phyloP scores from a whole-genome alignment of 35 echinoderm and acorn worm genomes.

The Nesometra sesokonis region DNA sequence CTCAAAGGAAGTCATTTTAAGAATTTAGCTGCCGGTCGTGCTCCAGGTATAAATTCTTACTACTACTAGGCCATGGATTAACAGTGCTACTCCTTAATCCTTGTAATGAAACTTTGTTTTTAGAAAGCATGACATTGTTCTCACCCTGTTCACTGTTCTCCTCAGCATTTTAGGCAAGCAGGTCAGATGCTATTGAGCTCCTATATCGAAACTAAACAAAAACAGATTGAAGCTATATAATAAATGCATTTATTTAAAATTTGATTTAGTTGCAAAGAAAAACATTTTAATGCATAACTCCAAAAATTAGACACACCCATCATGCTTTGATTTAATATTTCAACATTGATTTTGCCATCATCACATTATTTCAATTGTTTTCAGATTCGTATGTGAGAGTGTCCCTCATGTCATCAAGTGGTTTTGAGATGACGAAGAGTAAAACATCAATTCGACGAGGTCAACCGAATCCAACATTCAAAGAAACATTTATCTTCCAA shows the following conservation, averaged over 20 bases:
- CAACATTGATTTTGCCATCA: too few species aligned
- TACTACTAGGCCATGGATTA: too few species aligned
- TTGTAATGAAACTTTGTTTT: too few species aligned
- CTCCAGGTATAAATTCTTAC: constrained; percentile 44
- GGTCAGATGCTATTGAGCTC: not conserved
- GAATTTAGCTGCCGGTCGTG: constrained; percentile 69
- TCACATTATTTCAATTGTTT: constrained; percentile 7
- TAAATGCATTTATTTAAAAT: too few species aligned
- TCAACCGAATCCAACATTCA: constrained; percentile 88
- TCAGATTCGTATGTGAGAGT: constrained; percentile 92
- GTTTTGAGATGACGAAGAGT: constrained; percentile 90
- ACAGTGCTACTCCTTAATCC: too few species aligned
- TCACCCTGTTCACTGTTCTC: not conserved
- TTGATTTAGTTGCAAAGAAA: too few species aligned
- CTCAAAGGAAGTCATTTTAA: constrained; percentile 99
- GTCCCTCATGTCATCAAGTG: constrained; percentile 90
- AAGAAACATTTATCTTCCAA: constrained; percentile 98
- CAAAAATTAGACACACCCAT: too few species aligned
- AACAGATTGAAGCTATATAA: too few species aligned
- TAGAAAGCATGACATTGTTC: too few species aligned
- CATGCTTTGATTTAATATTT: too few species aligned
- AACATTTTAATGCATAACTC: too few species aligned
- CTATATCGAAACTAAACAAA: too few species aligned
- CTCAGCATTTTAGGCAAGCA: not conserved
- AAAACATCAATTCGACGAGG: constrained; percentile 89